Base-by-base conservation (phyloP, 2,888 invertebrate species). In the Sinohyriopsis cumingii region DNA sequence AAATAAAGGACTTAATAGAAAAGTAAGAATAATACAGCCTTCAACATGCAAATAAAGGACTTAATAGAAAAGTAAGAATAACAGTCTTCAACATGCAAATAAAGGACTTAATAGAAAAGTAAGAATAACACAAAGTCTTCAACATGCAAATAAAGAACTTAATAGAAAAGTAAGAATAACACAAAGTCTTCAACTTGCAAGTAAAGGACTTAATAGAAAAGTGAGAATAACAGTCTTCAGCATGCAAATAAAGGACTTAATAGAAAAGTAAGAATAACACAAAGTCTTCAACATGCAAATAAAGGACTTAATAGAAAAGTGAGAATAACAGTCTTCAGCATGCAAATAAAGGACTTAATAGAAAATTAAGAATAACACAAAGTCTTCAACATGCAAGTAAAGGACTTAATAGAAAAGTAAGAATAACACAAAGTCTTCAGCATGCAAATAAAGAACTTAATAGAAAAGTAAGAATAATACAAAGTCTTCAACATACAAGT, bases 301-400 rank as follows among this genome's bases (percentile, higher is more conserved):
- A 91, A 91, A 77, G 91, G 91, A 70, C 85, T 93, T 77, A 90
- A 91, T 80, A 90, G 91, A 81, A 91, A 92, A 86, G 89, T 88
- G 77, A 73, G 78, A 55, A 33, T 25, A 25, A 25, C n/a, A 89
- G 90, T 69, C 91, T 93, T 83, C 91, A 92, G 71, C 91, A 91
- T 77, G 91, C 91, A 61, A 86, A 93, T 24, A 91, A 91, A 77
- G 91, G 91, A 71, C 85, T 93, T 77, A 90, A 91, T 80, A 90
- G 91, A 81, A 91, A 92, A 86, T 88, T 88, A 77, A 73, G 78
- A 55, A 33, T 25, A 25, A 25, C n/a, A n/a, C n/a, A 55, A n/a
- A 89, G 90, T 69, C 91, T 93, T 83, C 91, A 92, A 71, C 91
- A 91, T 78, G 91, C 91, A 62, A 86, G 93, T 25, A 91, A 91